phyloP scores from a whole-genome alignment of 2,797 vertebrate species.

The Crenuchus spilurus region DNA sequence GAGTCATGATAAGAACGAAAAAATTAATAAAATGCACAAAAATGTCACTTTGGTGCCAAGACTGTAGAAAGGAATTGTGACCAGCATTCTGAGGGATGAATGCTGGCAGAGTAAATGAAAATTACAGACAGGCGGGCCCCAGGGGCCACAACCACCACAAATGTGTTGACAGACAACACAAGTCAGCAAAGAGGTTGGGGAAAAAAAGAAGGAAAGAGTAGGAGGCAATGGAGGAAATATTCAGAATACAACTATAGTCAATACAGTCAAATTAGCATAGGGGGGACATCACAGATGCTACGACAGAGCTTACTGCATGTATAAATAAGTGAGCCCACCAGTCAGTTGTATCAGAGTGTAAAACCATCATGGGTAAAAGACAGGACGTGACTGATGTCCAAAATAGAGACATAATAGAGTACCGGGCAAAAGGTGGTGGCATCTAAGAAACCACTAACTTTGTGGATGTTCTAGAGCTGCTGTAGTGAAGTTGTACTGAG shows the following conservation, averaged over 20 bases:
- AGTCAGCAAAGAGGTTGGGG: constrained; percentile 18
- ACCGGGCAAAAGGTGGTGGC: no score
- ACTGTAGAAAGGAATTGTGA: constrained; percentile 66
- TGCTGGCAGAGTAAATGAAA: constrained; percentile 40
- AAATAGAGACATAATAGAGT: no score
- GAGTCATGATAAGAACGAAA: background rate
- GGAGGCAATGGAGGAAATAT: constrained; percentile 45
- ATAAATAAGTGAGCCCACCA: no score
- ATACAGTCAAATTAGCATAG: constrained; percentile 43
- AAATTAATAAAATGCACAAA: constrained; percentile 49
- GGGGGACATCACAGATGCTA: constrained; percentile 45
- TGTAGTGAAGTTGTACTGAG: no score
- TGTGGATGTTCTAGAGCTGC: no score
- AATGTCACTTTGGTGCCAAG: constrained; percentile 65
- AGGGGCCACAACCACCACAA: constrained; percentile 37
- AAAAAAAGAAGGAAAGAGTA: constrained; percentile 12
- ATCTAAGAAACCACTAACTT: no score
- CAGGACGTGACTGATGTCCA: no score
- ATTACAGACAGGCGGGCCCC: constrained; percentile 51
- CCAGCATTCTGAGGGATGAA: constrained; percentile 40
- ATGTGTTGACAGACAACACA: constrained; percentile 25
- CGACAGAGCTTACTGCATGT: no score
- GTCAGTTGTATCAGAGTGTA: no score
- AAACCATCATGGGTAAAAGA: no score
- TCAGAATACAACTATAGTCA: constrained; percentile 6